Base-by-base conservation (phyloP, 1,140 invertebrate species). In the Dinoponera quadriceps region DNA sequence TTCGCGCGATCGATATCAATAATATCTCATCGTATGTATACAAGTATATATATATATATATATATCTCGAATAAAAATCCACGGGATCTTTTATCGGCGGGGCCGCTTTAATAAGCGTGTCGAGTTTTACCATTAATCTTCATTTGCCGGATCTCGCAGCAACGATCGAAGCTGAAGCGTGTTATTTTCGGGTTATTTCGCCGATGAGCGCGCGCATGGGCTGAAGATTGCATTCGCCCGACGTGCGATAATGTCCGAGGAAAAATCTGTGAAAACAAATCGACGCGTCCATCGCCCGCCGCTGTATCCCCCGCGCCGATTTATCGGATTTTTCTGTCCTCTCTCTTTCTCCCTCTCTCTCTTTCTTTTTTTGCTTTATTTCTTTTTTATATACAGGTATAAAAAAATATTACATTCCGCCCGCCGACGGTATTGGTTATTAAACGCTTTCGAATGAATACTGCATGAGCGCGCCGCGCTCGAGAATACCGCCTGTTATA, bases 121-220 rank as follows among this genome's bases (percentile, higher is more conserved):
- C 25, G 75, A 83, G 54, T 83, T 87, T 87, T 86, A 73, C 65
- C 85, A 72, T 86, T 83, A 86, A 83, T 86, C 85, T 62, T 68
- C 20, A 55, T 48, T 7, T 59, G 68, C 3, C 63, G 65, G 78
- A 65, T 86, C 82, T 82, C 75, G 18, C 29, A 16, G 22, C 49
- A 57, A 69, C 71, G 62, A 71, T 85, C 71, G 57, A 75, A 69
- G 68, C 29, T 83, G 78, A 57, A 59, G 29, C 57, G 49, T 2
- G 71, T 83, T 75, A 85, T 82, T 82, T 83, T 59, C 29, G 29
- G 33, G 68, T 80, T 80, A 80, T 66, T 27, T 48, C 51, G 13
- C 13, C n/a, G 54, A 54, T 44, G 25, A 71, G 48, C 66, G 57
- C 29, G 51, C 38, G 69, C 44, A 33, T 57, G 51, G 49, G 55